Conservation (phyloP, 2,113 vertebrate genomes). For the Onychostruthus taczanowskii region DNA sequence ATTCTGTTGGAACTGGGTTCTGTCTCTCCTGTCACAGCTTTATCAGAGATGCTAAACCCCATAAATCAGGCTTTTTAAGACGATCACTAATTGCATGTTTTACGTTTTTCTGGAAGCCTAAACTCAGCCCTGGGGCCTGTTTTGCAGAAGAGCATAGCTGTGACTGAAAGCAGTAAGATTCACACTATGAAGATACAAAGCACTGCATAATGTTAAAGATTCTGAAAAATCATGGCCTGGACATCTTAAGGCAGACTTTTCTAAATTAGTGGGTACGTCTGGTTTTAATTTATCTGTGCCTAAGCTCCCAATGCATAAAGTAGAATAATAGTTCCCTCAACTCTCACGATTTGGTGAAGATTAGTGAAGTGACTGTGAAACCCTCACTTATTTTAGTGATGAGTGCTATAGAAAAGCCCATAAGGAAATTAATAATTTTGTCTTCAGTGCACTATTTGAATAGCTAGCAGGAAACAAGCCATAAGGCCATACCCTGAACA, state of each 20-base stretch:
- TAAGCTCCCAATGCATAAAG: constrained; percentile 15
- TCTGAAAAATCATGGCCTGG: constrained; percentile 4
- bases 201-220: background rate
- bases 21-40: background rate
- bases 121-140: background rate
- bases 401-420: constrained; percentile 47
- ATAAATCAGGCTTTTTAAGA: background rate
- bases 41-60: background rate
- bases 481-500: constrained; percentile 46
- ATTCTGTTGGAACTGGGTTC: background rate
- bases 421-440: constrained; percentile 65
- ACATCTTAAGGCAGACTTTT: constrained; percentile 27
- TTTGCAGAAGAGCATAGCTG: background rate
- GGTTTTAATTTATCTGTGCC: constrained; percentile 36
- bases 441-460: constrained; percentile 51
- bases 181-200: background rate
- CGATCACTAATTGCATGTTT: background rate
- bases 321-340: constrained; percentile 28
- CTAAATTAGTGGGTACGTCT: constrained; percentile 19
- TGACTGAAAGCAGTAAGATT: constrained; percentile 10
- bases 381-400: constrained; percentile 39
- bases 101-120: constrained; percentile 1
- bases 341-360: constrained; percentile 32
- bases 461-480: constrained; percentile 57
- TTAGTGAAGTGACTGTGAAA: constrained; percentile 54